phyloP scores from a whole-genome alignment of 2,888 invertebrate species.

The Bhutanitis thaidina region DNA sequence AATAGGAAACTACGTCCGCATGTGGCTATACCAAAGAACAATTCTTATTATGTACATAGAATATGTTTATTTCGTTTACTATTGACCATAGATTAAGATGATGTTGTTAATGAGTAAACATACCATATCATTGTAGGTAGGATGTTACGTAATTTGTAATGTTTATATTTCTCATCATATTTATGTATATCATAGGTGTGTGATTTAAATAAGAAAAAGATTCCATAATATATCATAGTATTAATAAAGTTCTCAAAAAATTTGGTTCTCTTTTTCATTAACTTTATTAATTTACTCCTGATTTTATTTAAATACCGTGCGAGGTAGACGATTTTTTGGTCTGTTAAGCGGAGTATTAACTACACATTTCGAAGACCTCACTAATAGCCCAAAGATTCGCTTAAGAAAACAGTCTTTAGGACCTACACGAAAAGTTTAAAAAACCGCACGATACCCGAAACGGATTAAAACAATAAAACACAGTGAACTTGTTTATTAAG shows the following conservation, averaged over 20 bases:
- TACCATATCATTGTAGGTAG: conserved; percentile 53
- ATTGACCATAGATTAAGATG: conserved; percentile 7
- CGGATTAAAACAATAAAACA: conserved; percentile 50
- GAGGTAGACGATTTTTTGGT: no score
- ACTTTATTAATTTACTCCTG: background rate
- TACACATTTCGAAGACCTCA: no score
- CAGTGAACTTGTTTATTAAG: conserved; percentile 59
- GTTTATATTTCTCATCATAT: conserved; percentile 44
- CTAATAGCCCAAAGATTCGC: no score
- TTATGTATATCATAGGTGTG: conserved; percentile 43
- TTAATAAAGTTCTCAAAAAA: conserved; percentile 53
- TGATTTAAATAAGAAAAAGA: conserved; percentile 45
- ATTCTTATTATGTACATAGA: background rate
- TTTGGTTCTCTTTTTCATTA: background rate
- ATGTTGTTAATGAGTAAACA: conserved; percentile 29
- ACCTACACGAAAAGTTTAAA: no score
- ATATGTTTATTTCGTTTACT: background rate
- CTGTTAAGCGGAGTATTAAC: no score
- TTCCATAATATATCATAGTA: conserved; percentile 33
- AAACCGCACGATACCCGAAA: no score
- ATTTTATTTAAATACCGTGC: no score
- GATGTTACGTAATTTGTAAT: conserved; percentile 25
- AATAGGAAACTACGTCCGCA: conserved; percentile 1
- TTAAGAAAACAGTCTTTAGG: no score
- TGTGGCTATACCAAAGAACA: conserved; percentile 19